Evolutionary conservation across 30 jellyfish, hydroid and myxozoan species (phyloP).

Genomic region (Pelagia noctiluca): DNA sequence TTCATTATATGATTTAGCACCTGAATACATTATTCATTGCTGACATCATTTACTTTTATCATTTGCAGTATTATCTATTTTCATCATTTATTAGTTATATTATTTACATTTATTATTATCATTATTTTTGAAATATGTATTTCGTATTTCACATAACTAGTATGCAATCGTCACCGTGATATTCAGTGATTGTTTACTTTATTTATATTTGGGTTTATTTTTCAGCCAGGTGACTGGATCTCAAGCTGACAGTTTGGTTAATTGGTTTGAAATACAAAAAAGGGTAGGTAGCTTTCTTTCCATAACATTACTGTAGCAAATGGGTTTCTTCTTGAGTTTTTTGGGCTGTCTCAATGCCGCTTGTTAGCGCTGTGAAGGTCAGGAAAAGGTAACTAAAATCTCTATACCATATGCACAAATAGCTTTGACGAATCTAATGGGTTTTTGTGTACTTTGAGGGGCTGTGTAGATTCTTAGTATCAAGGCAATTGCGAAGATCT

Average conservation of each 20-base stretch:
- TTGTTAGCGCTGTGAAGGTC: neutral
- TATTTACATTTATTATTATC: neutral
- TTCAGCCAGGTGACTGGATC: slow-evolving; percentile 3
- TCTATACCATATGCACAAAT: neutral
- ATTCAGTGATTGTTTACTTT: no score
- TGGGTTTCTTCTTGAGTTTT: neutral
- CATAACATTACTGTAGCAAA: neutral
- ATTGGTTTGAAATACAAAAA: slow-evolving; percentile 24
- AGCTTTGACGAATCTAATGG: neutral
- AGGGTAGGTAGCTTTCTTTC: neutral
- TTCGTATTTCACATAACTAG: neutral
- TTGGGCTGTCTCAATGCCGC: neutral
- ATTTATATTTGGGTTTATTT: no score
- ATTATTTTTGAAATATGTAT: neutral
- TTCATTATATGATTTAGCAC: no score
- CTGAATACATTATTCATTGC: neutral
- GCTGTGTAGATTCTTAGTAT: no score
- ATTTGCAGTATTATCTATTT: neutral
- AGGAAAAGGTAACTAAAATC: neutral
- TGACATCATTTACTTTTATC: neutral
- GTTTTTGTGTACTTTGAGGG: neutral
- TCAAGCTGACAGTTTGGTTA: neutral
- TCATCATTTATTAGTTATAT: neutral
- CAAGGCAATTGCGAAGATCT: no score
- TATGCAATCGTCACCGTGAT: no score